Percentiles rank a stretch among this genome's conserved stretches.
phyloP scores from a whole-genome alignment of 2,113 vertebrate species.

The Panthera tigris region DNA sequence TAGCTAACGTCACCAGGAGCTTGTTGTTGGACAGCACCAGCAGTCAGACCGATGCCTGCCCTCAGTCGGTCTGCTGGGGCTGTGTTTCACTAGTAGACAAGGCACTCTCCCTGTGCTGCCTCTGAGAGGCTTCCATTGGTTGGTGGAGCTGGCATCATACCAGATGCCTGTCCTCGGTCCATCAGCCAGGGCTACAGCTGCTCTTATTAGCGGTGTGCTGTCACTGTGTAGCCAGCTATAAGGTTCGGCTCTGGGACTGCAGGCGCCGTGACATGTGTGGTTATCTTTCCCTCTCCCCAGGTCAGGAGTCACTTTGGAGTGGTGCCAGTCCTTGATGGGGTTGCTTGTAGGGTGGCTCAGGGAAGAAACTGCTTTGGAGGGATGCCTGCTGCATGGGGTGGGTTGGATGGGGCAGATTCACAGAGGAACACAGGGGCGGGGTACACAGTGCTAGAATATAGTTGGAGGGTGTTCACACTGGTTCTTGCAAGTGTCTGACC shows the following conservation, averaged over 20 bases:
- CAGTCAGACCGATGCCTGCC: background rate
- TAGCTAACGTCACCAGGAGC: background rate
- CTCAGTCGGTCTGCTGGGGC: background rate
- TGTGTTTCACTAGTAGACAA: background rate
- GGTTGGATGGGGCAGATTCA: background rate
- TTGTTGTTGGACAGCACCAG: background rate
- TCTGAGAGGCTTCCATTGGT: background rate
- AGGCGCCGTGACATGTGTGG: background rate
- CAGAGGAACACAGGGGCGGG: background rate
- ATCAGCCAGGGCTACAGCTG: background rate
- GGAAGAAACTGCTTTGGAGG: background rate
- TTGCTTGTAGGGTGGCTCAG: background rate
- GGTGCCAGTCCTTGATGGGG: background rate
- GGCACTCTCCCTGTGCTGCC: background rate
- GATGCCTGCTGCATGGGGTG: background rate
- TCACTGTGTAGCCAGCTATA: background rate
- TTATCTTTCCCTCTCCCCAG: background rate
- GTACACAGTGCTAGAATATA: background rate
- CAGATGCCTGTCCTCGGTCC: background rate
- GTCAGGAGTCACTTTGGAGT: background rate
- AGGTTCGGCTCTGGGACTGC: background rate
- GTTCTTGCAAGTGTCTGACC: background rate
- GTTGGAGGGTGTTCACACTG: background rate
- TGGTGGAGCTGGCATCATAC: background rate
- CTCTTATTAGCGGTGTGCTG: background rate